Conservation (phyloP, 2,888 invertebrate species). For the Coleophora flavipennella region DNA sequence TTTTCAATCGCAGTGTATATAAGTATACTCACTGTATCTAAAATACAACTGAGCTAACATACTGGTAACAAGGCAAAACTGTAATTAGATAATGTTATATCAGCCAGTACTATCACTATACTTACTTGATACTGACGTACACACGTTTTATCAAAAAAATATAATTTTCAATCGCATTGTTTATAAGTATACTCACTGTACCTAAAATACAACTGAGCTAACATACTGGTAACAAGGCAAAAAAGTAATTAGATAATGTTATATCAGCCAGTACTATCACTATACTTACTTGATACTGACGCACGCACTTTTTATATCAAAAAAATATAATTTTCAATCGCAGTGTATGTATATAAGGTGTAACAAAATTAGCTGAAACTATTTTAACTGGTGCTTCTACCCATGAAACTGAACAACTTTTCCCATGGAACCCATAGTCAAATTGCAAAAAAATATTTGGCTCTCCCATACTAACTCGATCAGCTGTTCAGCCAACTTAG, state of each 20-base stretch:
- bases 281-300: background rate
- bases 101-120: background rate
- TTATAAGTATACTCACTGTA: background rate
- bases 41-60: too few species aligned
- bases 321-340: too few species aligned
- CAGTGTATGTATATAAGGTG: too few species aligned
- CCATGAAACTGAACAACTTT: too few species aligned
- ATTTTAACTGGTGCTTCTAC: too few species aligned
- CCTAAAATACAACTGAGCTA: background rate
- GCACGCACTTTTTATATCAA: background rate
- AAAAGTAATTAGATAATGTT: background rate
- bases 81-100: background rate
- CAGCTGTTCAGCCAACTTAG: too few species aligned
- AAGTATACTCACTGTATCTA: background rate
- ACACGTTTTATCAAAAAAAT: background rate
- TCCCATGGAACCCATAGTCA: too few species aligned
- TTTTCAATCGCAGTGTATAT: background rate
- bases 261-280: background rate
- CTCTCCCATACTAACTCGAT: too few species aligned
- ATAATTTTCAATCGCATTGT: background rate
- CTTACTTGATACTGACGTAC: background rate
- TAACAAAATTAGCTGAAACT: too few species aligned
- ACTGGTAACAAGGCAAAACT: background rate
- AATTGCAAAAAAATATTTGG: too few species aligned
- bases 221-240: background rate